Evolutionary conservation across 2,888 invertebrate species (phyloP).

Genomic region (Torymus aiolomorphi): DNA sequence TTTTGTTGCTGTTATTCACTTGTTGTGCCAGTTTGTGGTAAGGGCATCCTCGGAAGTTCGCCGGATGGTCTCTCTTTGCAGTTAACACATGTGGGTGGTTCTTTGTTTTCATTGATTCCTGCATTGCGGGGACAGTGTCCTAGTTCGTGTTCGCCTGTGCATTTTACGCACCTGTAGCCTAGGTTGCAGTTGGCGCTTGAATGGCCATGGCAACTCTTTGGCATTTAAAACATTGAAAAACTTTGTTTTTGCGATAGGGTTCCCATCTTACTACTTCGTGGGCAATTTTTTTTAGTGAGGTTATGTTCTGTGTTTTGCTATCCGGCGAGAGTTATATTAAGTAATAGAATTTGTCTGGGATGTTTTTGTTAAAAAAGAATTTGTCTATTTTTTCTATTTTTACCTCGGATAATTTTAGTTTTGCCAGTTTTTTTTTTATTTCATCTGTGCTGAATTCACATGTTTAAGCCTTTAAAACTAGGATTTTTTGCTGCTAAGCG

Average conservation of each 20-base stretch:
- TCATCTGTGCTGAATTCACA: too few relatives aligned
- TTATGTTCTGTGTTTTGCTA: slow-evolving; percentile 21
- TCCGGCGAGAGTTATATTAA: not conserved
- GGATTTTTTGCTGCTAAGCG: too few relatives aligned
- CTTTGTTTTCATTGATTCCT: not conserved
- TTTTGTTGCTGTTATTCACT: too few relatives aligned
- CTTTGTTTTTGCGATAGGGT: slow-evolving; percentile 23
- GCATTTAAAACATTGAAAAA: slow-evolving; percentile 44
- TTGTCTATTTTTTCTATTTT: not conserved
- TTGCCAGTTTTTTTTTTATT: too few relatives aligned
- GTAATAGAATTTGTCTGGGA: not conserved
- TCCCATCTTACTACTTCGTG: slow-evolving; percentile 45
- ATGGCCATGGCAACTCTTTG: slow-evolving; percentile 43
- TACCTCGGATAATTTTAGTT: too few relatives aligned
- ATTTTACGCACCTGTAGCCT: slow-evolving; percentile 37
- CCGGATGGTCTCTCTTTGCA: slow-evolving; percentile 30
- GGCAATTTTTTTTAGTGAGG: slow-evolving; percentile 21
- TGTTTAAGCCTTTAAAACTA: too few relatives aligned
- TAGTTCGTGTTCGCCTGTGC: slow-evolving; percentile 13
- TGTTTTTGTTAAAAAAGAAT: not conserved
- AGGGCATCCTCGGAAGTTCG: slow-evolving; percentile 32
- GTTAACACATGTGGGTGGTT: slow-evolving; percentile 27
- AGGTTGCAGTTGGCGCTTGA: slow-evolving; percentile 17
- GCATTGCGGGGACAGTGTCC: not conserved
- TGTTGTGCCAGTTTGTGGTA: slow-evolving; percentile 3